Evolutionary conservation across 2,797 vertebrate species (phyloP).

Genomic region (Aulostomus chinensis): DNA sequence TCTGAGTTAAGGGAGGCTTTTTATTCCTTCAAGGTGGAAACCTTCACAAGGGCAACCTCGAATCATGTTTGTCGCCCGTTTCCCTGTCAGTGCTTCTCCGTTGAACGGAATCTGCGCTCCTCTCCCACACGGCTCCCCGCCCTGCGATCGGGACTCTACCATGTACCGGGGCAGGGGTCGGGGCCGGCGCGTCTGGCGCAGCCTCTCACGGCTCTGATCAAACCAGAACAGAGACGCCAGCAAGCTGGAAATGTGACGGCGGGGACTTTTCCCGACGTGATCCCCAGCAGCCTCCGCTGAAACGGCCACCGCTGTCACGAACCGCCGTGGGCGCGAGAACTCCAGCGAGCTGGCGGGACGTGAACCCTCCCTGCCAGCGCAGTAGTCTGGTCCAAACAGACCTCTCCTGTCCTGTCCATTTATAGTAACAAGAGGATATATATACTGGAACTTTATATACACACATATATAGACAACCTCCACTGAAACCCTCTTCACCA

Average conservation of each 20-base stretch:
- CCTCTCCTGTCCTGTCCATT: conserved; percentile 80
- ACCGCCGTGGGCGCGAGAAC: too few species aligned
- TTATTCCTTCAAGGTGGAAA: conserved; percentile 62
- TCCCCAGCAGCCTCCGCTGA: too few species aligned
- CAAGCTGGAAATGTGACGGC: conserved; percentile 2
- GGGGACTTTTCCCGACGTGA: conserved; percentile 11
- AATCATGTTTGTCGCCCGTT: conserved; percentile 66
- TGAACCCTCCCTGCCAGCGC: conserved; percentile 40
- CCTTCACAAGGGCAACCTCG: conserved; percentile 59
- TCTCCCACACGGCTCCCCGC: conserved; percentile 75
- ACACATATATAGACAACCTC: conserved; percentile 51
- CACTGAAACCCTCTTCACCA: conserved; percentile 13
- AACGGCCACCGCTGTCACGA: too few species aligned
- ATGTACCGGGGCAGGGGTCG: conserved; percentile 48
- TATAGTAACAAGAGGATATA: conserved; percentile 85
- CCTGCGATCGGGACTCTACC: conserved; percentile 77
- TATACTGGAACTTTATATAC: conserved; percentile 76
- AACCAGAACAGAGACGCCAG: conserved; percentile 12
- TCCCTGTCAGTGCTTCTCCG: conserved; percentile 66
- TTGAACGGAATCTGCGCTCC: conserved; percentile 73
- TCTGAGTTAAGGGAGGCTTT: conserved; percentile 7
- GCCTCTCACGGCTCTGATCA: conserved; percentile 25
- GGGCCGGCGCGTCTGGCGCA: conserved; percentile 36
- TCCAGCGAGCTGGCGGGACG: conserved; percentile 7
- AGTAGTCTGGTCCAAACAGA: conserved; percentile 74